Percentiles rank a stretch among this genome's conserved stretches.
Conservation (phyloP, 2,888 invertebrate genomes). For the Temnothorax unifasciatus region DNA sequence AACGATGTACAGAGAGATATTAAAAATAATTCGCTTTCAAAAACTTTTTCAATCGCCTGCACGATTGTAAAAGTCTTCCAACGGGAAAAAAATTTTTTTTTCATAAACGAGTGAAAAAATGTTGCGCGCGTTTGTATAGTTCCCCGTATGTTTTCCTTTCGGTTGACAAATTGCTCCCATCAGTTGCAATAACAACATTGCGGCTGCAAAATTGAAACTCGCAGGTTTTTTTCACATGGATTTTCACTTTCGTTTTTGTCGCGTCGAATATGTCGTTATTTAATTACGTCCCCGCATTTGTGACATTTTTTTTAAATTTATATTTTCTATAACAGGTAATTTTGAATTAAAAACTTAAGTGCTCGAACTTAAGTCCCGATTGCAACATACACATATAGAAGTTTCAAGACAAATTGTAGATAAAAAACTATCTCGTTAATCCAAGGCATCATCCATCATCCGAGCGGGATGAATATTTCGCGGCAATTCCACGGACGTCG, state of each 20-base stretch:
- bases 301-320: not conserved
- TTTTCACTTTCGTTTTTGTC: not conserved
- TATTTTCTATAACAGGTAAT: not conserved
- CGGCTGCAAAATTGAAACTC: conserved; percentile 16
- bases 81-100: not conserved
- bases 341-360: not conserved
- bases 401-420: not conserved
- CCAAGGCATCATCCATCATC: not conserved
- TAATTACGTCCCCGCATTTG: not conserved
- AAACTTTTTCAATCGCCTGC: not conserved
- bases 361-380: not conserved
- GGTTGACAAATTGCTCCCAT: conserved; percentile 16
- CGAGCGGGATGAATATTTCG: not conserved
- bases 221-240: not conserved
- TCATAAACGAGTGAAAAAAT: not conserved
- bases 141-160: not conserved
- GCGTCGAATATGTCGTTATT: not conserved
- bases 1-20: not conserved
- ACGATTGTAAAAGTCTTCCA: not conserved
- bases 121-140: not conserved
- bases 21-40: not conserved
- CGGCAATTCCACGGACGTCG: not conserved
- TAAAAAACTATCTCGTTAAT: not conserved
- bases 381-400: not conserved
- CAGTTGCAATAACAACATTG: not conserved